A percentile compares a stretch with the other conserved stretches of the same genome.
phyloP scores from a whole-genome alignment of 64 coral and sea anemone genomes.

The Exaiptasia diaphana region DNA sequence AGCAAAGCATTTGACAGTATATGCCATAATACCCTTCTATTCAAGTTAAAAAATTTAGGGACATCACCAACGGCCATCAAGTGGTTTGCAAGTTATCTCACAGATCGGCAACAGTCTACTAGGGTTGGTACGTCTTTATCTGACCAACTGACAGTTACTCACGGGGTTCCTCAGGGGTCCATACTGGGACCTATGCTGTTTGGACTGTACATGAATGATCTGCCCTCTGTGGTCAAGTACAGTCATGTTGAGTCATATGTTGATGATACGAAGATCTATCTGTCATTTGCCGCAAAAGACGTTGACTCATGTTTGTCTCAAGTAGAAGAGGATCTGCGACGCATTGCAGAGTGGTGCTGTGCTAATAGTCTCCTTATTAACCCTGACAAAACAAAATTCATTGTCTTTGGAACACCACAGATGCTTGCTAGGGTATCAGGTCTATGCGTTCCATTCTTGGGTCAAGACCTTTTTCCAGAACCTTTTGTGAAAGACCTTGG shows the following conservation, averaged over 20 bases:
- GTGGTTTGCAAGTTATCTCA: neutral
- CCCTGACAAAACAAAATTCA: slow-evolving; percentile 46
- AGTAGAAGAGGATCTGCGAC: neutral
- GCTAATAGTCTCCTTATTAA: slow-evolving; percentile 18
- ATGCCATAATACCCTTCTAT: neutral
- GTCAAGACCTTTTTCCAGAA: neutral
- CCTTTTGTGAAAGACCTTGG: neutral
- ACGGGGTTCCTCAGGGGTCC: neutral
- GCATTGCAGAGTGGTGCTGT: slow-evolving; percentile 20
- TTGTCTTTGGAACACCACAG: neutral
- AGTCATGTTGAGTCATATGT: slow-evolving; percentile 11
- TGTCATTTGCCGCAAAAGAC: slow-evolving; percentile 37
- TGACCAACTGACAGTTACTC: neutral
- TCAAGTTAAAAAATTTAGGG: neutral
- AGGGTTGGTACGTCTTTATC: neutral
- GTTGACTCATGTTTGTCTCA: neutral
- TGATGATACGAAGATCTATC: slow-evolving; percentile 21
- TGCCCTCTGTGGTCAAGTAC: neutral
- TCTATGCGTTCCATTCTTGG: neutral
- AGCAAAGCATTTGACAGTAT: slow-evolving; percentile 1
- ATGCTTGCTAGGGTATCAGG: neutral
- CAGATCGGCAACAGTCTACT: neutral
- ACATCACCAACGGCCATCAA: neutral
- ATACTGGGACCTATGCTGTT: neutral
- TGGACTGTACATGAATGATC: neutral